phyloP scores from a whole-genome alignment of 1,140 invertebrate genomes.

The Eriosoma lanigerum region DNA sequence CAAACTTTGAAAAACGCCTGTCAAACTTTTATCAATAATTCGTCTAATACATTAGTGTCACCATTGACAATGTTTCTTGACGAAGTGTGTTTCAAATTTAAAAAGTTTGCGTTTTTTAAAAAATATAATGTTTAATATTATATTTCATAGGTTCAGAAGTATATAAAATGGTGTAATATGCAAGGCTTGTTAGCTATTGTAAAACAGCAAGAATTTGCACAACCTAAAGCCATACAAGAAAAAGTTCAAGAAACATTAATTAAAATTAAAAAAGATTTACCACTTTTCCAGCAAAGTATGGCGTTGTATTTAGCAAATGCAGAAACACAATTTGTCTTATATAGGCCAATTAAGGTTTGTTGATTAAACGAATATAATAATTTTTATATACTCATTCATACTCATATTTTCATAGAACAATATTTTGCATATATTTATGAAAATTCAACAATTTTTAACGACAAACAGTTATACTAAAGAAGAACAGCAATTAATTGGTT shows the following conservation, averaged over 20 bases:
- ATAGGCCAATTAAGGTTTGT: slow-evolving; percentile 82
- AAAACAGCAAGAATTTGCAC: slow-evolving; percentile 45
- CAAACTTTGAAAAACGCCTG: slow-evolving; percentile 87
- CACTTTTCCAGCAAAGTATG: slow-evolving; percentile 82
- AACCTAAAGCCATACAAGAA: slow-evolving; percentile 42
- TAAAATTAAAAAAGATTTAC: slow-evolving; percentile 76
- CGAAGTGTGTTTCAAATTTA: slow-evolving; percentile 65
- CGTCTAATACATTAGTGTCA: slow-evolving; percentile 74
- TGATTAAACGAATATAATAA: not conserved
- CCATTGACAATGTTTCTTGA: slow-evolving; percentile 73
- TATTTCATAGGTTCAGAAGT: slow-evolving; percentile 36
- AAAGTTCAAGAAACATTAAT: slow-evolving; percentile 66
- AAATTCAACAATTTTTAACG: slow-evolving; percentile 74
- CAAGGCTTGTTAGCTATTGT: slow-evolving; percentile 37
- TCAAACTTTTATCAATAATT: slow-evolving; percentile 83
- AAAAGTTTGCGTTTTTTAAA: slow-evolving; percentile 57
- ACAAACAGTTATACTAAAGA: slow-evolving; percentile 75
- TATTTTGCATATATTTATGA: slow-evolving; percentile 80
- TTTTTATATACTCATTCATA: not conserved
- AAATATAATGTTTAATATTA: not conserved
- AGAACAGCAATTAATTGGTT: slow-evolving; percentile 79
- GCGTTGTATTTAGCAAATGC: slow-evolving; percentile 92
- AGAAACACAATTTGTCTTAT: slow-evolving; percentile 94
- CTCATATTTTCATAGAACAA: slow-evolving; percentile 70
- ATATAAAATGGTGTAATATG: slow-evolving; percentile 49